Evolutionary conservation across 2,113 vertebrate genomes (phyloP).

Genomic region (Podiceps cristatus): DNA sequence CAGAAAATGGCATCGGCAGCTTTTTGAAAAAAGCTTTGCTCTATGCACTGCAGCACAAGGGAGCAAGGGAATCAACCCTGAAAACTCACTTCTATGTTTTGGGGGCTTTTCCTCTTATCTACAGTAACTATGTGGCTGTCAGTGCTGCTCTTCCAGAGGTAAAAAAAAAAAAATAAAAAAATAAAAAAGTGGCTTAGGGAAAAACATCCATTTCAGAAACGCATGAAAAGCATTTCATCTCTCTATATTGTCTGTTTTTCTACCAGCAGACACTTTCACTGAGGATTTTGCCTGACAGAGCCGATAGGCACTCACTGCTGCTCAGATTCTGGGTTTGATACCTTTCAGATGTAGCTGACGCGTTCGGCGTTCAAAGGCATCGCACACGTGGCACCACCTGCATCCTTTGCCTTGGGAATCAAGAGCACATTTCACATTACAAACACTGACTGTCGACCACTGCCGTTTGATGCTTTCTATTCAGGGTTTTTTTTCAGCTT

Average conservation of each 20-base stretch:
- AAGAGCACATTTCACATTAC: not conserved
- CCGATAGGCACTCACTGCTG: not conserved
- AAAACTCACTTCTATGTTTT: not conserved
- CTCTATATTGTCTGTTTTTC: not conserved
- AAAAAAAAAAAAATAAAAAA: not conserved
- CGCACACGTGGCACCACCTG: not conserved
- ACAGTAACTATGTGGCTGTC: not conserved
- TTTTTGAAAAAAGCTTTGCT: not conserved
- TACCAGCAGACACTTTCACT: conserved; percentile 4
- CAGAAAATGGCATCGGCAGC: not conserved
- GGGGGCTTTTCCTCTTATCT: not conserved
- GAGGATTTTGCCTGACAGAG: conserved; percentile 18
- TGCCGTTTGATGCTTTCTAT: not conserved
- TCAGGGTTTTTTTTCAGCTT: not conserved
- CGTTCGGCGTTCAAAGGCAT: not conserved
- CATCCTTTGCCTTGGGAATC: not conserved
- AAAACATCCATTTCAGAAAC: conserved; percentile 15
- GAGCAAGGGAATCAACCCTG: not conserved
- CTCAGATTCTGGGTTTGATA: conserved; percentile 13
- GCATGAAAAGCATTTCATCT: conserved; percentile 21
- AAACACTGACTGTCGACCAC: not conserved
- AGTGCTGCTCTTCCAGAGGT: not conserved
- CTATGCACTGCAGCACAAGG: not conserved
- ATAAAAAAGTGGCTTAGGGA: not conserved
- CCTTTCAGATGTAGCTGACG: not conserved